Evolutionary conservation across 2,888 invertebrate genomes (phyloP).

Genomic region (Drosophila anomelani): DNA sequence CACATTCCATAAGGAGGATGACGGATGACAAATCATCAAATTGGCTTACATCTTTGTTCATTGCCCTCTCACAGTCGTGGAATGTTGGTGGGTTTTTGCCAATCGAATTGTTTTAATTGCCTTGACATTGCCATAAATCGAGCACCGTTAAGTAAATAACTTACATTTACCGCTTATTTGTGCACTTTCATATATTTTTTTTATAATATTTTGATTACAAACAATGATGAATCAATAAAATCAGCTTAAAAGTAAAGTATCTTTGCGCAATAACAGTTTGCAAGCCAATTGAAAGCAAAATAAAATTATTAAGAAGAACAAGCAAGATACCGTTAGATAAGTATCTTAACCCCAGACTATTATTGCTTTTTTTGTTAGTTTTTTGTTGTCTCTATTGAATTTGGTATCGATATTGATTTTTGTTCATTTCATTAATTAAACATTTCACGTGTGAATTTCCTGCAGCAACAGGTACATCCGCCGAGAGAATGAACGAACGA

Average conservation of each 20-base stretch:
- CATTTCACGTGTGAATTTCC: slow-evolving; percentile 83
- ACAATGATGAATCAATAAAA: slow-evolving; percentile 24
- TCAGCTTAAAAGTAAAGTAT: slow-evolving; percentile 30
- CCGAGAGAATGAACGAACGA: neutral
- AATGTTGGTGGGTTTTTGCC: slow-evolving; percentile 25
- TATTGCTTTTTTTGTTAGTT: neutral
- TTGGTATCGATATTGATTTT: slow-evolving; percentile 14
- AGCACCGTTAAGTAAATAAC: slow-evolving; percentile 25
- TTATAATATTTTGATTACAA: neutral
- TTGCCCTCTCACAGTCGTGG: slow-evolving; percentile 22
- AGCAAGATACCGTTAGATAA: slow-evolving; percentile 33
- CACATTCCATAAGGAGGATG: neutral
- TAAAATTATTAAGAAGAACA: neutral
- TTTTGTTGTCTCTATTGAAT: neutral
- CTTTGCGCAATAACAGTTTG: slow-evolving; percentile 20
- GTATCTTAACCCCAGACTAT: slow-evolving; percentile 23
- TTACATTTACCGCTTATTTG: slow-evolving; percentile 20
- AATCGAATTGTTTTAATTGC: slow-evolving; percentile 39
- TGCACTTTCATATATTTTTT: neutral
- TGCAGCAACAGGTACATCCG: slow-evolving; percentile 57
- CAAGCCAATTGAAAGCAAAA: slow-evolving; percentile 6
- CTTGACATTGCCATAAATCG: slow-evolving; percentile 26
- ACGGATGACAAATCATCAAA: slow-evolving; percentile 24
- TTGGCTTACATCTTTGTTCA: slow-evolving; percentile 26
- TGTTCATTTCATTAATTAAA: slow-evolving; percentile 73